Evolutionary conservation across 2,797 vertebrate genomes (phyloP).

Genomic region (Lutjanus campechanus): DNA sequence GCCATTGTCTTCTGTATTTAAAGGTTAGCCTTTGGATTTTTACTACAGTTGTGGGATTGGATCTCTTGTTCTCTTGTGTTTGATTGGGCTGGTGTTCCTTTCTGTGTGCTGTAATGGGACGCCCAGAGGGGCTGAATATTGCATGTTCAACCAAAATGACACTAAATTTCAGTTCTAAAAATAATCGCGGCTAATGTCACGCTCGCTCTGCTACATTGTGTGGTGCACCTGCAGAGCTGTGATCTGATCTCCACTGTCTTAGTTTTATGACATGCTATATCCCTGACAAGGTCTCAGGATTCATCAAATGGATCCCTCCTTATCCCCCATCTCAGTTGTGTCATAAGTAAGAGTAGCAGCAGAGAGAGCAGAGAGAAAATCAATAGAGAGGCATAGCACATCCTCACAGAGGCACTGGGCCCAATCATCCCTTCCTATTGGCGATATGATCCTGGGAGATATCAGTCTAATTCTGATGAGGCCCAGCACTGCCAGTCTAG

Average conservation of each 20-base stretch:
- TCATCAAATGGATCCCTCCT: conserved; percentile 78
- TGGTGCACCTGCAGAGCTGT: conserved; percentile 45
- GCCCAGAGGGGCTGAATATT: conserved; percentile 49
- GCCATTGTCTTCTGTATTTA: conserved; percentile 63
- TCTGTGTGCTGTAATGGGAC: conserved; percentile 56
- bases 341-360: conserved; percentile 81
- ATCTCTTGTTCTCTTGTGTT: conserved; percentile 56
- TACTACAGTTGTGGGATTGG: conserved; percentile 53
- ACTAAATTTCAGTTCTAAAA: conserved; percentile 57
- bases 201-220: conserved; percentile 34
- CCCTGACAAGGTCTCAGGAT: conserved; percentile 80
- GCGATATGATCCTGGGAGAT: conserved; percentile 77
- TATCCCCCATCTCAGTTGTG: conserved; percentile 77
- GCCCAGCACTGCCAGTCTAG: conserved; percentile 69
- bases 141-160: conserved; percentile 52
- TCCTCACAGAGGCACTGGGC: conserved; percentile 69
- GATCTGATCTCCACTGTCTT: conserved; percentile 70
- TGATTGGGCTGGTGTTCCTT: conserved; percentile 61
- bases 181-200: conserved; percentile 56
- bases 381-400: conserved; percentile 79
- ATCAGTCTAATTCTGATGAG: conserved; percentile 80
- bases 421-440: conserved; percentile 78
- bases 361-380: conserved; percentile 80
- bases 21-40: conserved; percentile 70
- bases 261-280: conserved; percentile 75